Evolutionary conservation across 2,888 invertebrate species (phyloP), one percentile per base, ranked within the genome.

Genomic region (Athalia rosae): DNA sequence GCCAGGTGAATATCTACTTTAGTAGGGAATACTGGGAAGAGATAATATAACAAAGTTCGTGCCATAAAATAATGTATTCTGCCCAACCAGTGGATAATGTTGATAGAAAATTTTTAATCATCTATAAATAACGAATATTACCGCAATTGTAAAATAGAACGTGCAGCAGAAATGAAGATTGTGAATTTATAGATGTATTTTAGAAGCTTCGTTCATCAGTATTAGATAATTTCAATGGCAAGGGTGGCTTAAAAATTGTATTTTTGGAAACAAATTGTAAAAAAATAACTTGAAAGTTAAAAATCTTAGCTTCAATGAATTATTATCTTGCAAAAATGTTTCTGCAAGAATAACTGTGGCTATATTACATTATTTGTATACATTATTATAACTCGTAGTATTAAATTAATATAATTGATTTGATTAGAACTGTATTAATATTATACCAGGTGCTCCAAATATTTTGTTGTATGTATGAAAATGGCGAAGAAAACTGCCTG

Each of bases 251-350:
- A 69, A 76, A 73, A 71, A 71, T 61, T 77, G 56, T 77, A 77
- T 77, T 77, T 77, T 77, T 77, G 71, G 77, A 77, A 13, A 61
- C 47, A 47, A 71, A 71, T 45, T 77, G 77, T 77, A 77, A 62
- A 77, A 59, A 69, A 45, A n/a, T 11, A 45, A 66, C 67, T 15
- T 69, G 13, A 59, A 5, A 13, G 13, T 13, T n/a, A 59, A 50
- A 45, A 69, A 69, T 53, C 56, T 45, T 69, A 43, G 43, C 53
- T 58, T 69, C 15, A 28, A 45, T 50, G 2, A 50, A 28, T 28
- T 28, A 28, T 28, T 28, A 28, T 28, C 28, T 28, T 28, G 28
- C 28, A 28, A 28, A 28, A 9, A 66, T 66, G 4, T 3, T 53
- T n/a, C 53, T 53, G 53, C 53, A 53, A 53, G n/a, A 53, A n/a